Conservation (phyloP, 2,113 vertebrate genomes). For the Gallinago paraguaiae region DNA sequence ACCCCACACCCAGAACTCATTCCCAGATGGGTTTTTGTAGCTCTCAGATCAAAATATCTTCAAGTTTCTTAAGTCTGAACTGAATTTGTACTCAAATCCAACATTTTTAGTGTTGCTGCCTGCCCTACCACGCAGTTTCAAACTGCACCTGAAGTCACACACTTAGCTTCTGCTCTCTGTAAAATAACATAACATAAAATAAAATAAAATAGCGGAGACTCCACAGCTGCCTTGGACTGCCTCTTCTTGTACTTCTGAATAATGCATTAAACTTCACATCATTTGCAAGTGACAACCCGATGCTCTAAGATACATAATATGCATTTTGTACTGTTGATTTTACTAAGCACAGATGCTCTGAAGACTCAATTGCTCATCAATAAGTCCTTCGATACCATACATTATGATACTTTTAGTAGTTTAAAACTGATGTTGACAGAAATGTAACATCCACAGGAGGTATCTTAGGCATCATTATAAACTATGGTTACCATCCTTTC, state of each 20-base stretch:
- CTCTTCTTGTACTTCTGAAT: slow-evolving; percentile 22
- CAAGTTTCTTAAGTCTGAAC: slow-evolving; percentile 35
- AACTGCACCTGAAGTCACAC: slow-evolving; percentile 18
- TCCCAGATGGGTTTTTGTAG: slow-evolving; percentile 29
- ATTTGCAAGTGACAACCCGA: slow-evolving; percentile 22
- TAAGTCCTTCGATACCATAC: slow-evolving; percentile 1
- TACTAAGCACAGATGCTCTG: slow-evolving; percentile 20
- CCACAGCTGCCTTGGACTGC: slow-evolving; percentile 13
- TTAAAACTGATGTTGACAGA: not conserved
- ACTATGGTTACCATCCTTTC: not conserved
- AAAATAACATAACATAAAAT: not conserved
- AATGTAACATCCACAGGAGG: not conserved
- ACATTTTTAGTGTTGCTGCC: not conserved
- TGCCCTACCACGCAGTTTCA: slow-evolving; percentile 3
- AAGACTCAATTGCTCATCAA: slow-evolving; percentile 44
- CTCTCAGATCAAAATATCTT: slow-evolving; percentile 62
- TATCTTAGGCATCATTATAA: not conserved
- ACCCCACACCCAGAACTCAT: not conserved
- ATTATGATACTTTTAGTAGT: not conserved
- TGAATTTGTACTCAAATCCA: slow-evolving; percentile 39
- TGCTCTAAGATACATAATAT: slow-evolving; percentile 38
- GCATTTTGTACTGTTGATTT: slow-evolving; percentile 40
- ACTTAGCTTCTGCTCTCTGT: not conserved
- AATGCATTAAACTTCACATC: slow-evolving; percentile 49
- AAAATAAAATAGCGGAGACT: not conserved